Conservation (phyloP, 2,888 invertebrate genomes). For the Thyatira batis region DNA sequence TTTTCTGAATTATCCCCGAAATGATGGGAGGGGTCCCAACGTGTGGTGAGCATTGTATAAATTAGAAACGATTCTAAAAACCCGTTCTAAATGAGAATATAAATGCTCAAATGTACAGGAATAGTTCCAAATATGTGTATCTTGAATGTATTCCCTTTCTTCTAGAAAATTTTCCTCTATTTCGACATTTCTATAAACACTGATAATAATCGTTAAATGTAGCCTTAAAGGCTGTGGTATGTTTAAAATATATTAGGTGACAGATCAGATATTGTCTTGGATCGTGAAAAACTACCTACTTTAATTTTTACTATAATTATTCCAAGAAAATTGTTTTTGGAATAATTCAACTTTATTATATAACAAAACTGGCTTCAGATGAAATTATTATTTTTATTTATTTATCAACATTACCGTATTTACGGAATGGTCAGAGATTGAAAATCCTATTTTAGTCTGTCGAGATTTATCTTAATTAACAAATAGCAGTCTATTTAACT, state of each 20-base stretch:
- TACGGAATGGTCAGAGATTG: neutral
- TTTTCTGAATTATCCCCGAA: too few species aligned
- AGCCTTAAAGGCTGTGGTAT: slow-evolving; percentile 74
- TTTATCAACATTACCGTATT: too few species aligned
- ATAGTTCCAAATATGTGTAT: slow-evolving; percentile 31
- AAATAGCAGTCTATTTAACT: too few species aligned
- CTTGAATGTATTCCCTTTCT: slow-evolving; percentile 49
- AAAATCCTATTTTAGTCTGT: neutral
- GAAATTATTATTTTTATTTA: too few species aligned
- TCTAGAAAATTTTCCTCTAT: slow-evolving; percentile 44
- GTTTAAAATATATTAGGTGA: slow-evolving; percentile 29
- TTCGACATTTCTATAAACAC: slow-evolving; percentile 40
- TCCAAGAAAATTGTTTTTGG: too few species aligned
- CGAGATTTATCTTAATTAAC: neutral
- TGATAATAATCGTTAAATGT: slow-evolving; percentile 50
- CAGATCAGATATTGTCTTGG: neutral
- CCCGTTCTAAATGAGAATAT: slow-evolving; percentile 14
- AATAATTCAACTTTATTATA: too few species aligned
- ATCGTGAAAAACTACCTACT: neutral
- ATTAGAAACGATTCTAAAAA: neutral
- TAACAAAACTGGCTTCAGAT: too few species aligned
- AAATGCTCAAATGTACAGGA: slow-evolving; percentile 75
- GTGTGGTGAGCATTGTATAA: neutral
- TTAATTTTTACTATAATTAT: neutral
- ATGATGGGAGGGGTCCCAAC: too few species aligned